Evolutionary conservation across 2,888 invertebrate genomes (phyloP).

Genomic region (Aphodius sticticus): DNA sequence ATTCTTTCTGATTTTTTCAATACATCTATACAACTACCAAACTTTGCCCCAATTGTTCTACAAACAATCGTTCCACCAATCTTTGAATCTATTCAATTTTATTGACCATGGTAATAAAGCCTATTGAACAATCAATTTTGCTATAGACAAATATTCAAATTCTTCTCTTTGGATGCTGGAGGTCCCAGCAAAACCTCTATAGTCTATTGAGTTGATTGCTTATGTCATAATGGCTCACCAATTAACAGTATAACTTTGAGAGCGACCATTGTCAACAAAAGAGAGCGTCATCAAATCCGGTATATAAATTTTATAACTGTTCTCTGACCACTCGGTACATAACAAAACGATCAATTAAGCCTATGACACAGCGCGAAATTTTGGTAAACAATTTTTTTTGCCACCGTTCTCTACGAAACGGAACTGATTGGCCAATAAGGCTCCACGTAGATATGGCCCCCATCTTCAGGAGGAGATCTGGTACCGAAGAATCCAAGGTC

Average conservation of each 20-base stretch:
- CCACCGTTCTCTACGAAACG: background rate
- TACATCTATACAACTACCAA: no score
- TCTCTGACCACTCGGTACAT: background rate
- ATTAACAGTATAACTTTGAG: background rate
- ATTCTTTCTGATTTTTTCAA: no score
- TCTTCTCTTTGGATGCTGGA: no score
- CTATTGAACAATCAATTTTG: no score
- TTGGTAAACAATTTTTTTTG: background rate
- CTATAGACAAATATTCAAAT: no score
- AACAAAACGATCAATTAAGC: background rate
- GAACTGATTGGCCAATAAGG: background rate
- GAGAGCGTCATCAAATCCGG: background rate
- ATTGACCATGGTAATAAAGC: no score
- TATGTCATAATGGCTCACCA: background rate
- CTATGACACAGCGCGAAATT: slow-evolving; percentile 4
- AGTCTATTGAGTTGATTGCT: background rate
- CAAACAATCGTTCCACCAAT: no score
- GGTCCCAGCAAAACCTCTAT: no score
- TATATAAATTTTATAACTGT: background rate
- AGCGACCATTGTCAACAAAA: background rate
- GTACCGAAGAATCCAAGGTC: background rate
- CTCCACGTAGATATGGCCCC: background rate
- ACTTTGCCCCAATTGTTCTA: no score
- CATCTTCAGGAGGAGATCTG: background rate
- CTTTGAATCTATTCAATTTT: no score